A percentile compares a stretch with the other conserved stretches of the same genome.
Evolutionary conservation across 2,888 invertebrate genomes (phyloP).

Genomic region (Drosophila dives): DNA sequence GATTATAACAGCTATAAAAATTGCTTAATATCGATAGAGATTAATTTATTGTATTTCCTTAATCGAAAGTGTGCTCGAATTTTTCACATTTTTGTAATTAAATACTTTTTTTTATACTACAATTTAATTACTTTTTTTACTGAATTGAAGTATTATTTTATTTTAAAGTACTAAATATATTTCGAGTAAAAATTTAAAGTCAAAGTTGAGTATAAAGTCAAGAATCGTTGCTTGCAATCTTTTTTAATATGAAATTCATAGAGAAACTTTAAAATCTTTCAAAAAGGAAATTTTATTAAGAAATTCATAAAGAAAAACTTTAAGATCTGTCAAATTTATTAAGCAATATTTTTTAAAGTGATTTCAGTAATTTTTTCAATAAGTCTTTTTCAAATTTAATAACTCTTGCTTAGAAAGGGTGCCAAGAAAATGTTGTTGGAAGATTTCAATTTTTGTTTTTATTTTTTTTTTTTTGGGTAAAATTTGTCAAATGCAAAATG

Average conservation of each 20-base stretch:
- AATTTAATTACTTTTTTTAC: background rate
- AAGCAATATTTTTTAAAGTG: background rate
- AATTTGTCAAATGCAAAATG: constrained; percentile 73
- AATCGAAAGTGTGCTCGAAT: background rate
- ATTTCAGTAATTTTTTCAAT: background rate
- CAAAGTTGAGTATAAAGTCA: too few relatives aligned
- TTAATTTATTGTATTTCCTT: background rate
- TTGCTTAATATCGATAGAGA: background rate
- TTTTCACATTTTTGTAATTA: background rate
- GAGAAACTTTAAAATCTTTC: too few relatives aligned
- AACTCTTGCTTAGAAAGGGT: background rate
- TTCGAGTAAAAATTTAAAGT: too few relatives aligned
- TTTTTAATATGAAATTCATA: background rate
- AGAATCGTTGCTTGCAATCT: background rate
- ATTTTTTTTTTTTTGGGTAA: constrained; percentile 17
- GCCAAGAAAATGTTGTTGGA: constrained; percentile 8
- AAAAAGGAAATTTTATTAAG: background rate
- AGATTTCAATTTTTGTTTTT: background rate
- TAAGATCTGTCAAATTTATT: background rate
- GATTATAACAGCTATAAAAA: background rate
- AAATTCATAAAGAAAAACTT: background rate
- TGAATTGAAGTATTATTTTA: background rate
- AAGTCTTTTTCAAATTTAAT: background rate
- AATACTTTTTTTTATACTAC: background rate
- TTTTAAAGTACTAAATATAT: background rate